Evolutionary conservation across 2,113 vertebrate species (phyloP), one percentile per base, ranked within the genome.

Genomic region (Hydrolagus affinis): DNA sequence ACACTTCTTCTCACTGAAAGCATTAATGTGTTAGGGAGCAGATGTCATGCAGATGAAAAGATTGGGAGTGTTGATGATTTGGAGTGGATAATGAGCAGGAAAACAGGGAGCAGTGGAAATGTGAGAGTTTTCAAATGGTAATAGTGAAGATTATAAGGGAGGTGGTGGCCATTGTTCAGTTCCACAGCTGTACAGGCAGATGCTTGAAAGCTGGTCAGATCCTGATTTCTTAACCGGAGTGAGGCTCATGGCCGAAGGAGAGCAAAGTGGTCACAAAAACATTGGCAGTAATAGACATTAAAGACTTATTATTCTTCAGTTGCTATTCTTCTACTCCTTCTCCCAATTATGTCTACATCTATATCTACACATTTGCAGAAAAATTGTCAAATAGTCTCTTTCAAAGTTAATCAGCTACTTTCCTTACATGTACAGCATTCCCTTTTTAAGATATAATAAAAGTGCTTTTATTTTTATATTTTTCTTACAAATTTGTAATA

Each of bases 391-490:
- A 21, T 64, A 9, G 30, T 66, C 14, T 30, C 60, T 66, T 3
- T n/a, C 1, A 83, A 19, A 62, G 25, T 66, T 14, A 66, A 2
- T 83, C 66, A 83, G 66, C 32, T 30, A 83, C 60, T 64, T 80
- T 80, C 14, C 8, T 64, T 19, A 23, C 21, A 83, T 76, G n/a
- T 80, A 25, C 12, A 8, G 23, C n/a, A 80, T 66, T 83, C 32
- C 60, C 28, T 66, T 30, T n/a, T 66, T 17, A 8, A 83, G 62
- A 32, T 66, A 30, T 68, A 15, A 75, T 44, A 21, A 89, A 88
- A 86, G 59, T 8, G 85, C 85, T 59, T 70, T 87, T 86, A 87
- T 85, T n/a, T 85, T n/a, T 15, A 70, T 56, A 85, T 7, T 87
- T 3, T 78, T 69, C 44, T 57, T 85, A 69, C 74, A 71, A 70